Base-by-base conservation (phyloP, 2,888 invertebrate species). In the Ormia ochracea region DNA sequence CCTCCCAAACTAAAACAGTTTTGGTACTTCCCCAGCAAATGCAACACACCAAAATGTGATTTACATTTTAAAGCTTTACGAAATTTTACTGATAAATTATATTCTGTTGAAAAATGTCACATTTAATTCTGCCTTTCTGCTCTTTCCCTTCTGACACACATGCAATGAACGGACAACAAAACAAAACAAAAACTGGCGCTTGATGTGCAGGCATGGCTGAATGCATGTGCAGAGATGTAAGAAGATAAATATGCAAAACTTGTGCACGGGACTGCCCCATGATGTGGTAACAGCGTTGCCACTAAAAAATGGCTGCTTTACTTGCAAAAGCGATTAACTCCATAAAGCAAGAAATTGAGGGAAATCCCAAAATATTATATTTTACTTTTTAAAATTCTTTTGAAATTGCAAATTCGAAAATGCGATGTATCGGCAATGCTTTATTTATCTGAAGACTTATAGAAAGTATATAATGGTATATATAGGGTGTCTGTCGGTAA, bases 81-180 rank as follows among this genome's bases (percentile, higher is more conserved):
- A 14, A 41, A 14, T 41, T 38, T 43, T 59, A 23, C 36, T 33
- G 23, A 74, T 41, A 50, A 66, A 58, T 59, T 74, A 23, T 41
- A 74, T 74, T 74, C 48, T 58, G 19, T 17, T 43, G 21, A n/a
- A 48, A 74, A 58, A 65, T 65, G 19, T 38, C 65, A 65, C 17
- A 54, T 65, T 54, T 19, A 14, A 52, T 10, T 33, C 17, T 14
- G 4, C 21, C 3, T n/a, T n/a, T n/a, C n/a, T n/a, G n/a, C 19
- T 19, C 6, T 14, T 6, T 36, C 23, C 38, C 31, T 33, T 12
- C 19, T 19, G 17, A 1, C 19, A 2, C 43, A 4, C 19, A 19
- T n/a, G 3, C 12, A 5, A 6, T 21, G 2, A 14, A 6, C 4
- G 12, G 6, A 50, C 50, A 31, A 14, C 45, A 58, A 19, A 4